phyloP scores from a whole-genome alignment of 1,140 invertebrate genomes.

The Megalonaias nervosa region DNA sequence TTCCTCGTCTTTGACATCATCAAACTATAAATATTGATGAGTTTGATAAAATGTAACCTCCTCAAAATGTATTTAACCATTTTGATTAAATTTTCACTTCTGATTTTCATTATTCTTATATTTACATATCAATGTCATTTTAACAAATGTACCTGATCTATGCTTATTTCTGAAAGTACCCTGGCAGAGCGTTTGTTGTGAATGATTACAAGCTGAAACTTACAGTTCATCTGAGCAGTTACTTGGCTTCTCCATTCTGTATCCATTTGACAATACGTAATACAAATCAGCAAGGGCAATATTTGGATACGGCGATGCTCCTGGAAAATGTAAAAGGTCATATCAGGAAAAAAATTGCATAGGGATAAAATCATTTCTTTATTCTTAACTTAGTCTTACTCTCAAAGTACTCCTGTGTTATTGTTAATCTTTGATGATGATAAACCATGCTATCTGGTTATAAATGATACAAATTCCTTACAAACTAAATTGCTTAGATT shows the following conservation, averaged over 20 bases:
- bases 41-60: not conserved
- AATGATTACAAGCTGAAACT: constrained; percentile 35
- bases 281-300: constrained; percentile 68
- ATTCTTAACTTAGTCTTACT: too few species aligned
- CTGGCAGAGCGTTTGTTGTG: not conserved
- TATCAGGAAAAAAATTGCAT: not conserved
- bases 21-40: too few species aligned
- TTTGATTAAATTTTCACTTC: not conserved
- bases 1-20: too few species aligned
- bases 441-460: too few species aligned
- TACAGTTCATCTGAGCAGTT: constrained; percentile 70
- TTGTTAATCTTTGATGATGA: too few species aligned
- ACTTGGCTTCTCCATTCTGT: constrained; percentile 68
- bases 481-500: too few species aligned
- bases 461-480: too few species aligned
- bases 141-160: not conserved
- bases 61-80: not conserved
- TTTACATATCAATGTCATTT: too few species aligned
- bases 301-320: constrained; percentile 68
- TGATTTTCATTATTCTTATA: not conserved
- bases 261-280: constrained; percentile 63
- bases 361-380: not conserved
- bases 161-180: not conserved
- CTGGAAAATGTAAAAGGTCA: constrained; percentile 37
- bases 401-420: too few species aligned